Evolutionary conservation across 2,797 vertebrate genomes (phyloP), one percentile per base, ranked within the genome.

Genomic region (Oreochromis mossambicus): DNA sequence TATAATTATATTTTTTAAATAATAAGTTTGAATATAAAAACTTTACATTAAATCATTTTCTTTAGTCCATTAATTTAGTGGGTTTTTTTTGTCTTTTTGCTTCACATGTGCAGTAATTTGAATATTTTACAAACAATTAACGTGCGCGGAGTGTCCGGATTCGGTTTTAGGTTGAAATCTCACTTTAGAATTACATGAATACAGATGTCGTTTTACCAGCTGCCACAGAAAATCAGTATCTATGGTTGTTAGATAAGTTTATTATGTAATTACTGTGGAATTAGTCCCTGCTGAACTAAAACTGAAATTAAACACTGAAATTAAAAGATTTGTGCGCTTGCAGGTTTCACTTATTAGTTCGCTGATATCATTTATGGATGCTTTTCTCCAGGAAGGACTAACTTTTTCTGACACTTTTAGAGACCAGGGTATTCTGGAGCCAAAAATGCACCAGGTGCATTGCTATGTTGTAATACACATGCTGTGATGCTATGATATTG

Each of bases 181-280:
- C 83, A 5, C 19, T 86, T 68, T 76, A 84, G 85, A 88, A 83
- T 91, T 82, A 86, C 70, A 91, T 88, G 85, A 78, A 85, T 89
- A 86, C 89, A 92, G 91, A 91, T 93, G 91, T 92, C 81, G 77
- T 81, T 87, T 86, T 55, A 81, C 85, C 91, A 94, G 90, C 92
- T 94, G 92, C 83, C 89, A 54, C 50, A 29, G 61, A 80, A 85
- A 92, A 73, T 89, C 77, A 51, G 63, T 88, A 85, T 88, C 85
- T 88, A 82, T 82, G 58, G 51, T 88, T 84, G 83, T 93, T 93
- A 88, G 92, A 94, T 92, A 80, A 88, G 68, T 93, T 91, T 90
- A 90, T 93, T 91, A 92, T 93, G 82, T 89, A 93, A 94, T 95
- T 95, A 91, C 70, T 82, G 83, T 86, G 78, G 81, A 92, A 86